These are phyloP conservation scores for Cathartes aura DNA, from an alignment of 2,113 vertebrate genomes.

Conservation along the genomic window DNA sequence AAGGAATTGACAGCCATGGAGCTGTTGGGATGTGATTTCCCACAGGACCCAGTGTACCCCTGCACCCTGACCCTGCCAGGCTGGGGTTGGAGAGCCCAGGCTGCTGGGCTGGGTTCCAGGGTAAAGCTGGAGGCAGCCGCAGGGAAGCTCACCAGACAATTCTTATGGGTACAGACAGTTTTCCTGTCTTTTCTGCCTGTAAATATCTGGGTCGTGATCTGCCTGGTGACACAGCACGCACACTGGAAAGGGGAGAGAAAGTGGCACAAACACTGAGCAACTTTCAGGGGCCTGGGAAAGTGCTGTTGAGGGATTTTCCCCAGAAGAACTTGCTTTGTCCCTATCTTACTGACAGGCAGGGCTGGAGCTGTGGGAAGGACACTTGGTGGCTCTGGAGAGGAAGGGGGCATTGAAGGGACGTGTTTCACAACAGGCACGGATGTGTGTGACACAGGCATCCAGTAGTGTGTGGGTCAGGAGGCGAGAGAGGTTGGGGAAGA, in stretches of 20 bases:
- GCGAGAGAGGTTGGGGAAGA: neutral
- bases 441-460: rapidly evolving
- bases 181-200: neutral
- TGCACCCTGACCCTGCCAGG: neutral
- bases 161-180: neutral
- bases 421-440: rapidly evolving
- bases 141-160: neutral
- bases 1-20: neutral
- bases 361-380: neutral
- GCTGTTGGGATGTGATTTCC: neutral
- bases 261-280: neutral
- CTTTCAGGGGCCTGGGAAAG: neutral
- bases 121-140: neutral
- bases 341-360: neutral
- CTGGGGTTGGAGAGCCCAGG: neutral
- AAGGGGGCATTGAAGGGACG: neutral
- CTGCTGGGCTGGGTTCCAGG: neutral
- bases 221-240: neutral
- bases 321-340: neutral
- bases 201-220: neutral
- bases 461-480: neutral
- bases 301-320: neutral
- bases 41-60: neutral
- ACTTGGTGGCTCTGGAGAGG: neutral
- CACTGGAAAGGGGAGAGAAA: neutral